phyloP scores from a whole-genome alignment of 2,113 vertebrate species.

The Prietella phreatophila region DNA sequence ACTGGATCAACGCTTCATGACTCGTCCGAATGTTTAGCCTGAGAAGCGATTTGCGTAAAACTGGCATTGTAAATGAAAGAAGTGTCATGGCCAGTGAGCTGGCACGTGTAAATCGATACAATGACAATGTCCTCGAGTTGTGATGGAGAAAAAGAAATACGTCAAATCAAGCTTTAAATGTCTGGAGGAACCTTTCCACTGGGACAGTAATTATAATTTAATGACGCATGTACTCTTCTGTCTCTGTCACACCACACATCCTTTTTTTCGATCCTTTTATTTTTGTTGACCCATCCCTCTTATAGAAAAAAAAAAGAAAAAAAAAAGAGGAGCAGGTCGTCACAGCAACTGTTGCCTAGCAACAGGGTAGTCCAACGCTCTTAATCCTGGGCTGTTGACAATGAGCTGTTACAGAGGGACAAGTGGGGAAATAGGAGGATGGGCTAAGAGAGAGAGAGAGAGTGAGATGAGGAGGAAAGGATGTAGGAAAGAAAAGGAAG shows the following conservation, averaged over 20 bases:
- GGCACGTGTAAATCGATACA: not conserved
- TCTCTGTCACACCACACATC: constrained; percentile 40
- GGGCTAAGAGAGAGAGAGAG: constrained; percentile 5
- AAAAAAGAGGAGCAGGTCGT: constrained; percentile 55
- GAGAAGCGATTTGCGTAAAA: not conserved
- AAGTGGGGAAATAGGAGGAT: constrained; percentile 42
- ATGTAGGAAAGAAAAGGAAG: not conserved
- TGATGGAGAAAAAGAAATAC: not conserved
- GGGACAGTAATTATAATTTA: constrained; percentile 3
- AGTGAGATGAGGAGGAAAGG: not conserved
- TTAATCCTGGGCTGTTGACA: constrained; percentile 78
- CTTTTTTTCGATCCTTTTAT: constrained; percentile 66
- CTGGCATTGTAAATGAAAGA: not conserved
- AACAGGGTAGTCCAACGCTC: constrained; percentile 78
- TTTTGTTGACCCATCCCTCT: constrained; percentile 73
- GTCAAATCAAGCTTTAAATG: not conserved
- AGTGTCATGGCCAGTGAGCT: not conserved
- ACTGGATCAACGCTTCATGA: not conserved
- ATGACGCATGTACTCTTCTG: constrained; percentile 2
- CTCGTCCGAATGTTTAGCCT: not conserved
- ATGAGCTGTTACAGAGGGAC: constrained; percentile 72
- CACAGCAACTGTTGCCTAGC: constrained; percentile 72
- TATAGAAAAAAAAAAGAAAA: constrained; percentile 68
- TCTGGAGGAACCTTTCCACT: not conserved
- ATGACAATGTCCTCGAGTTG: not conserved